Evolutionary conservation across 1,140 invertebrate genomes (phyloP).

Genomic region (Drosophila persimilis): DNA sequence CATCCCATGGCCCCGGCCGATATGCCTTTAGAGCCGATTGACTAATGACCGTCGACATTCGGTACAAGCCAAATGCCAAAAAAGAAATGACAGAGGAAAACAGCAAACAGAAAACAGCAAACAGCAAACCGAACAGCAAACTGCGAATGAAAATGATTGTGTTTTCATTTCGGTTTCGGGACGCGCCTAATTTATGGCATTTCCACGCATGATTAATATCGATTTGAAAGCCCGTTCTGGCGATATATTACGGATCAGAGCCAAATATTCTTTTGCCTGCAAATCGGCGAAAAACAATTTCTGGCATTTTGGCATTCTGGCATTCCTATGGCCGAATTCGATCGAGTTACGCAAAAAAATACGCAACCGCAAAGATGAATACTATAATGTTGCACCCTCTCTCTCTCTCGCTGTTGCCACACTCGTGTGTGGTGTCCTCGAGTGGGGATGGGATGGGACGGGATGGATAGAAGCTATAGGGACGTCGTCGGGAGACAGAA

Average conservation of each 20-base stretch:
- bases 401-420: background rate
- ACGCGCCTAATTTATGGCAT: conserved; percentile 72
- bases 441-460: background rate
- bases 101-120: conserved; percentile 18
- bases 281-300: conserved; percentile 20
- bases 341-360: conserved; percentile 32
- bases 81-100: conserved; percentile 14
- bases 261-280: conserved; percentile 25
- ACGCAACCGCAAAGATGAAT: background rate
- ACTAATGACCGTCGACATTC: conserved; percentile 70
- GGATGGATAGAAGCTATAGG: conserved; percentile 12
- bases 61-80: conserved; percentile 50
- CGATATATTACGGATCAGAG: conserved; percentile 32
- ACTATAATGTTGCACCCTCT: conserved; percentile 14
- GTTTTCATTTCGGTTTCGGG: conserved; percentile 25
- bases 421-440: conserved; percentile 33
- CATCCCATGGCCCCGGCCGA: conserved; percentile 30
- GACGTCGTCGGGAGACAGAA: conserved; percentile 29
- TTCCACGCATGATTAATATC: conserved; percentile 80
- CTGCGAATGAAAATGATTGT: conserved; percentile 47
- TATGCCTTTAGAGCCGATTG: conserved; percentile 46
- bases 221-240: conserved; percentile 73
- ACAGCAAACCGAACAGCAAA: conserved; percentile 20
- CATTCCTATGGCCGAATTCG: conserved; percentile 7
- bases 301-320: background rate